phyloP scores from a whole-genome alignment of 2,888 invertebrate genomes.

The Orchesellides sinensis region DNA sequence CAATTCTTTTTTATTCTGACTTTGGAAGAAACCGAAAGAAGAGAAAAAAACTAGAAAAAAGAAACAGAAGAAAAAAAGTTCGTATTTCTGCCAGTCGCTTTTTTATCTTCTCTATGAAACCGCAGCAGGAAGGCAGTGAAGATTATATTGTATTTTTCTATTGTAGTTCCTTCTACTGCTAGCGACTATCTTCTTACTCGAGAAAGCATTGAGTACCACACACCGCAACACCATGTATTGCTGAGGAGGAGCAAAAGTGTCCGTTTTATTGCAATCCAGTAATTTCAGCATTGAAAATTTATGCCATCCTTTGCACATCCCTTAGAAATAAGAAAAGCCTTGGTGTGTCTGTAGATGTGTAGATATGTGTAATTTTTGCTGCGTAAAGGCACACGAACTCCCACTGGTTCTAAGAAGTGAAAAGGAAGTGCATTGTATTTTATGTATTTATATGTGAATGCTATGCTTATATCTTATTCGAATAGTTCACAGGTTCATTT shows the following conservation, averaged over 20 bases:
- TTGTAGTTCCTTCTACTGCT: neutral
- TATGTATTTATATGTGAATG: too few relatives aligned
- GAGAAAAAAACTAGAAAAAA: neutral
- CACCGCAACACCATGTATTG: neutral
- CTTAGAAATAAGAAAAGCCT: neutral
- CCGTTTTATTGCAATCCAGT: slow-evolving; percentile 35
- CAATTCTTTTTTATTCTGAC: neutral
- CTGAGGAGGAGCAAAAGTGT: slow-evolving; percentile 17
- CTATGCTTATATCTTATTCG: too few relatives aligned
- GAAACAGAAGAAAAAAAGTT: neutral
- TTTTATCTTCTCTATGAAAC: neutral
- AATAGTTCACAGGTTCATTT: too few relatives aligned
- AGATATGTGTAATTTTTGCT: too few relatives aligned
- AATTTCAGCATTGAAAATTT: slow-evolving; percentile 37
- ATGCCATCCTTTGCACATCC: slow-evolving; percentile 31
- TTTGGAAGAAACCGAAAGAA: neutral
- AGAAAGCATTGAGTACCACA: neutral
- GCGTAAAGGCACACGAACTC: too few relatives aligned
- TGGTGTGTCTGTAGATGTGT: neutral
- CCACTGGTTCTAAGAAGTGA: too few relatives aligned
- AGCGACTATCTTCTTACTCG: neutral
- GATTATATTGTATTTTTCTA: neutral
- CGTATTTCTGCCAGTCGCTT: neutral
- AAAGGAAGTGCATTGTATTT: too few relatives aligned
- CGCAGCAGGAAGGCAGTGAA: slow-evolving; percentile 9